Conservation (phyloP, 2,797 vertebrate species). For the Brachymystax lenok region DNA sequence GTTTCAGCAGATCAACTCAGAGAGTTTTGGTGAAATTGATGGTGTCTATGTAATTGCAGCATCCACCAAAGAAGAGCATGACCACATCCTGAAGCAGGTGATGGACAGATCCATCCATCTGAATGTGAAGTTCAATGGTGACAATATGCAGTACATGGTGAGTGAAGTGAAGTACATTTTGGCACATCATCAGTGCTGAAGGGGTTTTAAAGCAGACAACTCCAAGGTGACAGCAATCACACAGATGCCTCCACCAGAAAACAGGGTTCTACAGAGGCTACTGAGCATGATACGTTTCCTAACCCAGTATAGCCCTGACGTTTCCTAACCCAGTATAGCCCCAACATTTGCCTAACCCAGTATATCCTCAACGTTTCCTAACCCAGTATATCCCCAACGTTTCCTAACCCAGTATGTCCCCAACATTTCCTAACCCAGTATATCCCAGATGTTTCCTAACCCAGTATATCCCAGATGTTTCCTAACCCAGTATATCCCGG, state of each 20-base stretch:
- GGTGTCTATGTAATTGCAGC: conserved; percentile 32
- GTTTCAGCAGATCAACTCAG: neutral
- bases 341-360: too few relatives aligned
- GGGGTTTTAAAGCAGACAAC: conserved; percentile 13
- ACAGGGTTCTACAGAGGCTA: conserved; percentile 7
- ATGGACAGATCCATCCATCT: conserved; percentile 22
- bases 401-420: too few relatives aligned
- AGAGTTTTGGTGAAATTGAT: conserved; percentile 6
- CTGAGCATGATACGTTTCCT: conserved; percentile 24
- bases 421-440: too few relatives aligned
- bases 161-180: conserved; percentile 26
- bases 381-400: too few relatives aligned
- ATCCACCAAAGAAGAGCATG: conserved; percentile 22
- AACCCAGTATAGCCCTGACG: neutral
- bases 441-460: too few relatives aligned
- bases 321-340: too few relatives aligned
- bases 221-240: too few relatives aligned
- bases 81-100: conserved; percentile 42
- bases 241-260: conserved; percentile 13
- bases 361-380: too few relatives aligned
- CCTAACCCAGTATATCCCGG: too few relatives aligned
- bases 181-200: conserved; percentile 16
- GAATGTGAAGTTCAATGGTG: conserved; percentile 37
- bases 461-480: too few relatives aligned
- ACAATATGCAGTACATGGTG: conserved; percentile 24